These are phyloP conservation scores for Mormyrus lacerda DNA, from an alignment of 2,113 vertebrate genomes.

Conservation along the genomic window DNA sequence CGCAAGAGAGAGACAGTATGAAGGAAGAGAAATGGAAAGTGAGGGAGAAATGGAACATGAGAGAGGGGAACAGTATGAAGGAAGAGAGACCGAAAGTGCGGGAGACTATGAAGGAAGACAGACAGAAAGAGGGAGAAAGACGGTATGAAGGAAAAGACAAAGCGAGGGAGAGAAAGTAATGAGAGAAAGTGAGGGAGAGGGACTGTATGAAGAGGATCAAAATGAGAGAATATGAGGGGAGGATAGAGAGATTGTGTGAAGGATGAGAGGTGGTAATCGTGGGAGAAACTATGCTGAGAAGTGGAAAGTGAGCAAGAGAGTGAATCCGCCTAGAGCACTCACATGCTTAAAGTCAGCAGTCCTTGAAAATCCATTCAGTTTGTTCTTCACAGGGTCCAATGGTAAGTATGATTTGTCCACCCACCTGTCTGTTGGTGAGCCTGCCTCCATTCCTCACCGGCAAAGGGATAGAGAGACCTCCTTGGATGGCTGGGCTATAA, in stretches of 20 bases:
- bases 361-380: background rate
- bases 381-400: background rate
- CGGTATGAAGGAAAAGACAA: background rate
- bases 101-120: background rate
- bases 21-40: background rate
- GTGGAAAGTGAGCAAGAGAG: background rate
- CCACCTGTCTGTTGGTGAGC: background rate
- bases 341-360: background rate
- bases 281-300: background rate
- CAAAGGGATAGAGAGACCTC: background rate
- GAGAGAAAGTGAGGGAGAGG: no score
- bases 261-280: background rate
- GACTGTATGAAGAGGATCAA: background rate
- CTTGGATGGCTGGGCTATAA: background rate
- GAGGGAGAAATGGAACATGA: background rate
- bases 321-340: background rate
- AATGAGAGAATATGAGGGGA: background rate
- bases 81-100: background rate
- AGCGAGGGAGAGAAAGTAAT: background rate
- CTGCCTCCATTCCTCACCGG: background rate
- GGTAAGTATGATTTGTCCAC: constrained; percentile 1
- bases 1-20: background rate
- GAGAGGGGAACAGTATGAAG: background rate
- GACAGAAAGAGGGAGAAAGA: background rate
- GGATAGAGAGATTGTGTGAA: background rate